phyloP scores from a whole-genome alignment of 1,140 invertebrate genomes.

The Spodoptera frugiperda region DNA sequence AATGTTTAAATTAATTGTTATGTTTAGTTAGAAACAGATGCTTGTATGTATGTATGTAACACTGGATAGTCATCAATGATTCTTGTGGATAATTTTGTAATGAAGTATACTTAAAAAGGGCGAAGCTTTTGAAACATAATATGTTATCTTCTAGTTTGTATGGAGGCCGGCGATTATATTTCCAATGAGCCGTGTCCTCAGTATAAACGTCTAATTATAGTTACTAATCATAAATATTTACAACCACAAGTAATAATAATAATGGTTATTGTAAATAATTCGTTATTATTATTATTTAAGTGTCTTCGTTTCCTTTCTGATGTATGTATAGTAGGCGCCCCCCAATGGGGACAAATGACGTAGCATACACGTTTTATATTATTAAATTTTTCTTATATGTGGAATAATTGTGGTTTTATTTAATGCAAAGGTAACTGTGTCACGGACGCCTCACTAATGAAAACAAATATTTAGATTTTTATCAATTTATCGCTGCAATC shows the following conservation, averaged over 20 bases:
- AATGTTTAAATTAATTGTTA: constrained; percentile 25
- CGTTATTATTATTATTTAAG: constrained; percentile 57
- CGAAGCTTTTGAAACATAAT: constrained; percentile 5
- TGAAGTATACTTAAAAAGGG: constrained; percentile 21
- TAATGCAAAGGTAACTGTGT: background rate
- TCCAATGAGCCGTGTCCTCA: constrained; percentile 55
- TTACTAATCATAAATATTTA: constrained; percentile 67
- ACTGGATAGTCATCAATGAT: constrained; percentile 36
- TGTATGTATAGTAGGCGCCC: constrained; percentile 62
- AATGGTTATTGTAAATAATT: constrained; percentile 8
- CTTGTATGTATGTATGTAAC: constrained; percentile 19
- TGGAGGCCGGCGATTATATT: constrained; percentile 38
- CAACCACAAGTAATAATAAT: constrained; percentile 54
- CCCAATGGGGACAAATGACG: constrained; percentile 58
- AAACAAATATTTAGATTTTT: no score
- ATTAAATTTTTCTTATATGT: constrained; percentile 84
- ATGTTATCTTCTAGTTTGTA: constrained; percentile 35
- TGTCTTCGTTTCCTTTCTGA: constrained; percentile 59
- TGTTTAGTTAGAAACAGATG: background rate
- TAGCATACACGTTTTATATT: constrained; percentile 79
- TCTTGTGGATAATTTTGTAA: background rate
- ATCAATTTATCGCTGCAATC: no score
- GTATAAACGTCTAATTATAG: constrained; percentile 57
- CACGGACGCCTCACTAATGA: no score
- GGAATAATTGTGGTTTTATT: constrained; percentile 53